phyloP scores from a whole-genome alignment of 2,113 vertebrate genomes.

The Thunnus maccoyii region DNA sequence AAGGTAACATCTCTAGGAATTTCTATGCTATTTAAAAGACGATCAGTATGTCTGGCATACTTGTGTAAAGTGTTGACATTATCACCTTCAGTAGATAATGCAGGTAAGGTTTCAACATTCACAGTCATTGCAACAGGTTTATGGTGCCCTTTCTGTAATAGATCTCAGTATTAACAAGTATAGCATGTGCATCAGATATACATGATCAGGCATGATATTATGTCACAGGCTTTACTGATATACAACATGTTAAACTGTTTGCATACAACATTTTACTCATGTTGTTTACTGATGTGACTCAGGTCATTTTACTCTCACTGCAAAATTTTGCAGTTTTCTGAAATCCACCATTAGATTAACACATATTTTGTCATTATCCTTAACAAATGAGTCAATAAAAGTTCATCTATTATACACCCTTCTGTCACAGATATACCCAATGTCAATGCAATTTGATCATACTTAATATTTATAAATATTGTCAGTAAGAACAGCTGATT shows the following conservation, averaged over 20 bases:
- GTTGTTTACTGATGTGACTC: too few relatives aligned
- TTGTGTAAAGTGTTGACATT: neutral
- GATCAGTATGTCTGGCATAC: too few relatives aligned
- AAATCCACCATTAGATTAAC: too few relatives aligned
- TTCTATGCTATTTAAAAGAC: too few relatives aligned
- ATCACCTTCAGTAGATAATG: neutral
- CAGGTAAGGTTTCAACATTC: neutral
- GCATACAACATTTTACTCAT: neutral
- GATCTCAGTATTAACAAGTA: neutral
- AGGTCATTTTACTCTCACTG: too few relatives aligned
- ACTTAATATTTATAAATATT: too few relatives aligned
- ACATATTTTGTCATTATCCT: too few relatives aligned
- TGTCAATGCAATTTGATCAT: too few relatives aligned
- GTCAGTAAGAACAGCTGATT: neutral
- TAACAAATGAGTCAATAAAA: too few relatives aligned
- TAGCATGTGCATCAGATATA: neutral
- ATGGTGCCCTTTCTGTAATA: neutral
- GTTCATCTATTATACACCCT: neutral
- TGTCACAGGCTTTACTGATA: neutral
- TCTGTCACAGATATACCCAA: neutral
- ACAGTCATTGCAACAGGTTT: neutral
- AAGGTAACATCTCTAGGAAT: too few relatives aligned
- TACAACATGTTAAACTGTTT: neutral
- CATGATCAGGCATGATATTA: neutral
- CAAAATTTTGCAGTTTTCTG: too few relatives aligned